phyloP scores from a whole-genome alignment of 2,113 vertebrate genomes.

The Phyllostomus hastatus region DNA sequence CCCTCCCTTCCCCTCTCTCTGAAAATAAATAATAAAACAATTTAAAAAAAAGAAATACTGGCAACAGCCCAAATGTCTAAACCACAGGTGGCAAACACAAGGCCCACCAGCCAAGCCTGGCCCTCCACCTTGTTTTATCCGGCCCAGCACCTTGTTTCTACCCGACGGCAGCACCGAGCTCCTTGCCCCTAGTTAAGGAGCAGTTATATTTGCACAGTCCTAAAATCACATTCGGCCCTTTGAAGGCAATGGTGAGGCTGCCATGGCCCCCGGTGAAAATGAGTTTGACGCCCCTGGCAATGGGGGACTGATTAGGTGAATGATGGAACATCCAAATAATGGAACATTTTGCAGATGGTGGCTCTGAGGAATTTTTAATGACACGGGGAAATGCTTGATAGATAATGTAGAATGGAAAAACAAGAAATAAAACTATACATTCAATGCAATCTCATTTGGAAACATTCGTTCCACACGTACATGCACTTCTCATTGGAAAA shows the following conservation, averaged over 20 bases:
- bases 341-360: slow-evolving; percentile 4
- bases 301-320: not conserved
- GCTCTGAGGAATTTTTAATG: slow-evolving; percentile 11
- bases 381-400: not conserved
- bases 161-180: too few relatives aligned
- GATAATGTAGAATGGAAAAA: not conserved
- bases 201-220: too few relatives aligned
- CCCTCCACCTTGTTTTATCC: too few relatives aligned
- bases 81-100: not conserved
- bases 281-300: not conserved
- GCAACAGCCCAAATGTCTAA: not conserved
- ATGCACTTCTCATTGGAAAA: not conserved
- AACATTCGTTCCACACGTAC: not conserved
- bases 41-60: not conserved
- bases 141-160: too few relatives aligned
- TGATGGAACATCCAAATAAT: not conserved
- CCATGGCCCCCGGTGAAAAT: too few relatives aligned
- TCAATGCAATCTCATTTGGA: not conserved
- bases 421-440: not conserved
- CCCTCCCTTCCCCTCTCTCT: too few relatives aligned
- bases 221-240: too few relatives aligned
- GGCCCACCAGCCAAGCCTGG: too few relatives aligned
- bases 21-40: too few relatives aligned
- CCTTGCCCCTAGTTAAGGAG: too few relatives aligned
- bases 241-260: too few relatives aligned